Conservation (phyloP, 2,113 vertebrate genomes). For the Mola mola region DNA sequence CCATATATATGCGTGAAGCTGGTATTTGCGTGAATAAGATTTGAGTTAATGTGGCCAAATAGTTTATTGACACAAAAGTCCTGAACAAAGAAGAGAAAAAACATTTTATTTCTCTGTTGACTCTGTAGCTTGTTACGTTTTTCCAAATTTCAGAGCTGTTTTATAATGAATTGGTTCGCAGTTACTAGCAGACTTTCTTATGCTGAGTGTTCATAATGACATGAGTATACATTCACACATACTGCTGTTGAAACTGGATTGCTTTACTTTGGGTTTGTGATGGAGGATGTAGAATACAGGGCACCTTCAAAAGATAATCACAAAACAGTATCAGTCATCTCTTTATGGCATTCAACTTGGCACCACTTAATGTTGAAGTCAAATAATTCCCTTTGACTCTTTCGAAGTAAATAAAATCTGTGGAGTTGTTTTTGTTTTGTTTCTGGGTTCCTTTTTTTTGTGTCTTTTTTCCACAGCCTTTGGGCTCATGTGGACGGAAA, state of each 20-base stretch:
- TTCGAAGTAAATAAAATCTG: background rate
- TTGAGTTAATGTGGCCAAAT: constrained; percentile 1
- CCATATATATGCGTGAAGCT: background rate
- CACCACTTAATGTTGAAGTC: background rate
- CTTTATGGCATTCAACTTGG: constrained; percentile 4
- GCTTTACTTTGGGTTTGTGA: background rate
- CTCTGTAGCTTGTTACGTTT: background rate
- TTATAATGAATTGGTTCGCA: background rate
- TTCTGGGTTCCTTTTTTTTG: background rate
- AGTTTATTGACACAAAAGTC: background rate
- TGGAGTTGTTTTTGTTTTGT: constrained; percentile 8
- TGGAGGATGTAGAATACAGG: background rate
- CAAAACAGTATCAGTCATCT: background rate
- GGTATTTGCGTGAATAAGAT: constrained; percentile 1
- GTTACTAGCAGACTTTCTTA: background rate
- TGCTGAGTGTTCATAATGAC: too few species aligned
- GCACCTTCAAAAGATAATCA: background rate
- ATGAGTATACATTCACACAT: constrained; percentile 1
- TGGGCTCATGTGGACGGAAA: constrained; percentile 1
- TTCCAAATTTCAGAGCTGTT: constrained; percentile 3
- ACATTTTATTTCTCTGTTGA: constrained; percentile 3
- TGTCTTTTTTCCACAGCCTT: constrained; percentile 7
- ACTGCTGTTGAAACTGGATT: background rate
- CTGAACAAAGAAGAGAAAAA: background rate
- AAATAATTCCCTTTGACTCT: background rate